phyloP scores from a whole-genome alignment of 37 sponge, comb jelly and placozoan genomes.

The Beroe forskalii region DNA sequence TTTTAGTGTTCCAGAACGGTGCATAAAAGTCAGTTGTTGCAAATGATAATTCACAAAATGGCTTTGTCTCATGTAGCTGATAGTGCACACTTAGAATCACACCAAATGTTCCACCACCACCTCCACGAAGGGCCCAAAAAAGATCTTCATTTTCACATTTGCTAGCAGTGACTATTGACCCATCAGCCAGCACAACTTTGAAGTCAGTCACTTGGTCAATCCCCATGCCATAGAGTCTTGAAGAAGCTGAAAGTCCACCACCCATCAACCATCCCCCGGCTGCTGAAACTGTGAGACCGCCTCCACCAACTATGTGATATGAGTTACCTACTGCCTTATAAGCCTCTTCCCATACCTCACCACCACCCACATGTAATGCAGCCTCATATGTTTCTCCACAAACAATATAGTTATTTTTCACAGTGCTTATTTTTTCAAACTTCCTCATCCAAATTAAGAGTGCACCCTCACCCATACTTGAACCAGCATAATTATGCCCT shows the following conservation, averaged over 20 bases:
- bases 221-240: slow-evolving; percentile 66
- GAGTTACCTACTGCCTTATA: slow-evolving; percentile 20
- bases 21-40: background rate
- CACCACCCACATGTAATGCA: slow-evolving; percentile 34
- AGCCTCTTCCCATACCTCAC: slow-evolving; percentile 29
- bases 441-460: slow-evolving; percentile 57
- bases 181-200: slow-evolving; percentile 70
- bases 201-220: slow-evolving; percentile 60
- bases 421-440: background rate
- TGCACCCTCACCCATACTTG: slow-evolving; percentile 60
- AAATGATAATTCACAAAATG: slow-evolving; percentile 24
- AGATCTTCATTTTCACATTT: slow-evolving; percentile 68
- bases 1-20: background rate
- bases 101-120: slow-evolving; percentile 75
- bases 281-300: slow-evolving; percentile 49
- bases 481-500: slow-evolving; percentile 48
- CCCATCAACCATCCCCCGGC: slow-evolving; percentile 62
- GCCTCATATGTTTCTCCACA: slow-evolving; percentile 44
- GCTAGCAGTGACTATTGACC: slow-evolving; percentile 55
- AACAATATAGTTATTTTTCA: background rate
- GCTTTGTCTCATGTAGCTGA: slow-evolving; percentile 17
- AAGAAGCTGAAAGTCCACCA: slow-evolving; percentile 36
- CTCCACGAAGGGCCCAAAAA: slow-evolving; percentile 71
- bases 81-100: slow-evolving; percentile 22
- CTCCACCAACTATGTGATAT: slow-evolving; percentile 39